phyloP scores from a whole-genome alignment of 2,797 vertebrate genomes.

The Labroides dimidiatus region DNA sequence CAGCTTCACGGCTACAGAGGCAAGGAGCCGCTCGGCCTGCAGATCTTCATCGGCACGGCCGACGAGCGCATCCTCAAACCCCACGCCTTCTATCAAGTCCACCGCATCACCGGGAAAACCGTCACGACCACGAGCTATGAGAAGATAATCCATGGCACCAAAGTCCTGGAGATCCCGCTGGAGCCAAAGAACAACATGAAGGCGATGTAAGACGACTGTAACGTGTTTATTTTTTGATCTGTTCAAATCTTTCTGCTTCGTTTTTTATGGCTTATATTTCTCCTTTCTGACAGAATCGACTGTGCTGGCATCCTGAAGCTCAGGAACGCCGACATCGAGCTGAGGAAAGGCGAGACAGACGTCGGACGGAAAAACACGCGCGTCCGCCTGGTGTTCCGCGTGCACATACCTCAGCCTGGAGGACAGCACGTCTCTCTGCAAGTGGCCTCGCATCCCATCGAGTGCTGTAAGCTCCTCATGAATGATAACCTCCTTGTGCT shows the following conservation, averaged over 20 bases:
- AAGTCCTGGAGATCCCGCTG: slow-evolving; percentile 96
- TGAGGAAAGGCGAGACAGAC: slow-evolving; percentile 98
- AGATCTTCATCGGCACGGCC: slow-evolving; percentile 98
- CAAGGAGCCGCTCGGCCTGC: slow-evolving; percentile 94
- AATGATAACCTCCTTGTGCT: background rate
- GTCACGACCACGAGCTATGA: slow-evolving; percentile 98
- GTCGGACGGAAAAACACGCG: slow-evolving; percentile 98
- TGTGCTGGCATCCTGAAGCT: slow-evolving; percentile 98
- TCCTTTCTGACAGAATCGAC: slow-evolving; percentile 87
- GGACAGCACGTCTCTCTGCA: slow-evolving; percentile 92
- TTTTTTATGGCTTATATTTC: background rate
- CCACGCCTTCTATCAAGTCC: slow-evolving; percentile 98
- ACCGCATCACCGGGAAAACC: slow-evolving; percentile 98
- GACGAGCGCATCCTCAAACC: slow-evolving; percentile 98
- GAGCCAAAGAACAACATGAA: slow-evolving; percentile 99
- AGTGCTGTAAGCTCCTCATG: slow-evolving; percentile 91
- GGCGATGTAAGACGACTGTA: slow-evolving; percentile 88
- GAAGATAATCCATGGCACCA: slow-evolving; percentile 94
- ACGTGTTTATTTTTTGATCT: rapidly evolving
- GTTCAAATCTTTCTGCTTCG: background rate
- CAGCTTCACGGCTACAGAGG: slow-evolving; percentile 97
- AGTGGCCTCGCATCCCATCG: slow-evolving; percentile 93
- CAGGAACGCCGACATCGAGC: slow-evolving; percentile 96
- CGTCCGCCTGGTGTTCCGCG: slow-evolving; percentile 93
- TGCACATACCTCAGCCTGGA: slow-evolving; percentile 93